A percentile compares a stretch with the other conserved stretches of the same genome.
phyloP scores from a whole-genome alignment of 2,797 vertebrate genomes.

The Pagetopsis macropterus region DNA sequence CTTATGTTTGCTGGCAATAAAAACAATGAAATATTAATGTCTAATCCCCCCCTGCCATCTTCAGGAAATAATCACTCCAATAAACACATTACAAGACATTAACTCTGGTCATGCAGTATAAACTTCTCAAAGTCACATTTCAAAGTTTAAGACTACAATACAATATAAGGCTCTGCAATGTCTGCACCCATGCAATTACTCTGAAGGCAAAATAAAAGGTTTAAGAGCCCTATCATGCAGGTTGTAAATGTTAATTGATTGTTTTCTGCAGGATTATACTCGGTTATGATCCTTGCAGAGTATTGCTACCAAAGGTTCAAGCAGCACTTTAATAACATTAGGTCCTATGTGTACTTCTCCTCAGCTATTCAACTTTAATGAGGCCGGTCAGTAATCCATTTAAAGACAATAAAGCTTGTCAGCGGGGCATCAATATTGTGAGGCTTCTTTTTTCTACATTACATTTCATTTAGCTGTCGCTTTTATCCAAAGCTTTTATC shows the following conservation, averaged over 20 bases:
- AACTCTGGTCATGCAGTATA: constrained; percentile 10
- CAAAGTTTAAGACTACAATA: constrained; percentile 27
- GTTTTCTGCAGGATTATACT: constrained; percentile 21
- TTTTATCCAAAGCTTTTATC: too few species aligned
- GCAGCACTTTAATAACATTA: constrained; percentile 39
- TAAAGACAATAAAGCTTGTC: constrained; percentile 41
- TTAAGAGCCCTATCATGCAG: constrained; percentile 23
- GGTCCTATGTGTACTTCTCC: constrained; percentile 27
- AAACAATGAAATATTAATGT: constrained; percentile 29
- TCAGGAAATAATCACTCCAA: constrained; percentile 22
- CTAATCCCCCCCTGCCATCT: constrained; percentile 22
- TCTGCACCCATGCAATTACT: constrained; percentile 18
- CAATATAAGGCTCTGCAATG: not conserved
- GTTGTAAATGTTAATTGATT: constrained; percentile 22
- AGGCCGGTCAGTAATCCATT: constrained; percentile 46
- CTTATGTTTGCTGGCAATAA: constrained; percentile 46
- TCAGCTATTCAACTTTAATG: constrained; percentile 33
- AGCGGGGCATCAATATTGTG: constrained; percentile 17
- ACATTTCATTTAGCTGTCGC: too few species aligned
- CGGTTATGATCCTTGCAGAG: constrained; percentile 22
- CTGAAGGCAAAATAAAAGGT: constrained; percentile 16
- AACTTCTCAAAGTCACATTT: constrained; percentile 57
- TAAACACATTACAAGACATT: constrained; percentile 27
- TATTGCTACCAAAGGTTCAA: constrained; percentile 10
- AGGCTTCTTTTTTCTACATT: not conserved